Conservation (phyloP, 2,888 invertebrate genomes). For the Leptinotarsa rubiginosa region DNA sequence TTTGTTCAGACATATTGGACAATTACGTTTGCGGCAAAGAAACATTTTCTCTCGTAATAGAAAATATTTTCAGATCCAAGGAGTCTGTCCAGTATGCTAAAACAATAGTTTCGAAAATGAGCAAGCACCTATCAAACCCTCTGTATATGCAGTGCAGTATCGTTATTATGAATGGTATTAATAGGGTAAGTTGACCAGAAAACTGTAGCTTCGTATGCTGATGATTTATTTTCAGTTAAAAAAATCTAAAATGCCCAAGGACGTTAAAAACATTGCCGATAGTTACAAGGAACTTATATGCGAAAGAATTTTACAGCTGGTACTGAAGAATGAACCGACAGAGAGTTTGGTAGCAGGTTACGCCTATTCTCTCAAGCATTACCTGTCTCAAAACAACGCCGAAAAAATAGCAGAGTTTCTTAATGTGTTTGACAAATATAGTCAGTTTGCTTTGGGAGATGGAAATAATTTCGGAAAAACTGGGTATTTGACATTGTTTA, state of each 20-base stretch:
- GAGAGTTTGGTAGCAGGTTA: conserved; percentile 39
- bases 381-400: conserved; percentile 46
- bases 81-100: conserved; percentile 49
- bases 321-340: conserved; percentile 44
- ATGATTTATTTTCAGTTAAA: conserved; percentile 50
- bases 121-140: conserved; percentile 50
- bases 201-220: conserved; percentile 11
- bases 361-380: conserved; percentile 49
- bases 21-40: conserved; percentile 51
- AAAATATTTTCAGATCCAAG: conserved; percentile 56
- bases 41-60: conserved; percentile 52
- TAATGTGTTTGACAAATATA: conserved; percentile 46
- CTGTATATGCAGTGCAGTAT: conserved; percentile 54
- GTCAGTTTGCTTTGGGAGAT: conserved; percentile 47
- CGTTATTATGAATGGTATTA: conserved; percentile 52
- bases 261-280: conserved; percentile 50
- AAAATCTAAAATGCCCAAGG: conserved; percentile 52
- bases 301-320: conserved; percentile 49
- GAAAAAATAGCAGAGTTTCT: conserved; percentile 47
- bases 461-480: conserved; percentile 46
- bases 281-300: conserved; percentile 49
- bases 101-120: conserved; percentile 49
- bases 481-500: conserved; percentile 54
- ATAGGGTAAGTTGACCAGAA: conserved; percentile 52
- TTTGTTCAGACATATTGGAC: conserved; percentile 50